Base-by-base conservation (phyloP, 2,797 vertebrate species). In the Pogonophryne albipinna region DNA sequence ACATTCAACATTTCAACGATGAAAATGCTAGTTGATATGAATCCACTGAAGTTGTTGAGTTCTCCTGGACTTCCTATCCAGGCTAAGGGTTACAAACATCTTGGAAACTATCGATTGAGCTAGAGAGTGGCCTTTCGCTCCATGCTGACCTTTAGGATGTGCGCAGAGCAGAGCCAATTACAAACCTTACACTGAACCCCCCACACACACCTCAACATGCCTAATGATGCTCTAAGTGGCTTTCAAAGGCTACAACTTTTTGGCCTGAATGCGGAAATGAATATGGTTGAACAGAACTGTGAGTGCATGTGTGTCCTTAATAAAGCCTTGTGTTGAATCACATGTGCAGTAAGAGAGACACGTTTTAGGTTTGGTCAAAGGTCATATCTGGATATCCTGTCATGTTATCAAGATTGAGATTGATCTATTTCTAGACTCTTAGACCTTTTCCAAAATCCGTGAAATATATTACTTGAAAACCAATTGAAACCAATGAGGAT, bases 121-220 rank as follows among this genome's bases (percentile, higher is more conserved):
- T 52, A 38, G 69, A 41, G 27, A 62, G 74, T 72, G 77, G 70
- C 92, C 90, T 91, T 92, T 87, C 76, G 84, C 70, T 82, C 34
- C 13, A 59, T 0, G 3, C 70, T 90, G 89, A 92, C 93, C 88
- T 94, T 94, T 87, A 74, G 62, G 19, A 62, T 31, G 19, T 27
- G 68, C 63, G 34, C 65, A n/a, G 53, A 65, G 3, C 7, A 27
- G 58, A 69, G 42, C 66, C 87, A 91, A 92, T 93, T 91, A 91
- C 64, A 82, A 70, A 51, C 52, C 66, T 12, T 58, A n/a, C 67
- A 9, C 66, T 31, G 55, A 79, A 38, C 55, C 66, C 27, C 70
- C 50, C n/a, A 42, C 60, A 51, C 27, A 46, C 79, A 61, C 4
- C 66, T 73, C 79, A 51, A 12, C 66, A 69, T 64, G 49, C 20